A percentile compares a stretch with the other conserved stretches of the same genome.
Conservation (phyloP, 2,797 vertebrate species). For the Furcifer pardalis region DNA sequence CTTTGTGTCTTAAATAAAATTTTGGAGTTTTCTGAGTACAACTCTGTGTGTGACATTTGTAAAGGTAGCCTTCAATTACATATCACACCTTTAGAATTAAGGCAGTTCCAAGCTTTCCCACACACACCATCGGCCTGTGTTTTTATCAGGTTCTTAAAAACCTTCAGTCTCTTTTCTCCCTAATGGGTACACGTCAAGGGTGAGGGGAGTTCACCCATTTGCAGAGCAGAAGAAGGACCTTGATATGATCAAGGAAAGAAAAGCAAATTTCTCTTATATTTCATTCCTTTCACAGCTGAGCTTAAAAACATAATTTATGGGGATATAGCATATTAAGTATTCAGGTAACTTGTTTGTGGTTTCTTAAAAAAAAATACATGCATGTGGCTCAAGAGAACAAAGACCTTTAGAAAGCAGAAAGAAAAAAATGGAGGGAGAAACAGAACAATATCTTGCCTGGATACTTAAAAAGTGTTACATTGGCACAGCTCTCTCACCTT, state of each 20-base stretch:
- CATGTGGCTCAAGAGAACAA: background rate
- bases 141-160: conserved; percentile 42
- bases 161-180: conserved; percentile 52
- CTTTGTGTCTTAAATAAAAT: conserved; percentile 19
- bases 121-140: conserved; percentile 12
- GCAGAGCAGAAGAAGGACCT: conserved; percentile 49
- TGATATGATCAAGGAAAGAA: conserved; percentile 55
- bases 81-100: conserved; percentile 56
- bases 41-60: conserved; percentile 31
- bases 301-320: conserved; percentile 34
- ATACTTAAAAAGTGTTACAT: too few species aligned
- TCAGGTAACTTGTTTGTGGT: background rate
- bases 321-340: background rate
- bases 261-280: conserved; percentile 39
- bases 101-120: conserved; percentile 40
- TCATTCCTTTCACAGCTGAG: conserved; percentile 40
- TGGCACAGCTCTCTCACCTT: too few species aligned
- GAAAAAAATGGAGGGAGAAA: background rate
- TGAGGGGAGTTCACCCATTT: too few species aligned
- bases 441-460: background rate
- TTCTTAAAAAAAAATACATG: conserved; percentile 5
- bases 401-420: conserved; percentile 10
- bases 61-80: conserved; percentile 42
- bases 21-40: conserved; percentile 16
- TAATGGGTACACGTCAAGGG: conserved; percentile 44